Base-by-base conservation (phyloP, 2,797 vertebrate species). In the Erethizon dorsatum region DNA sequence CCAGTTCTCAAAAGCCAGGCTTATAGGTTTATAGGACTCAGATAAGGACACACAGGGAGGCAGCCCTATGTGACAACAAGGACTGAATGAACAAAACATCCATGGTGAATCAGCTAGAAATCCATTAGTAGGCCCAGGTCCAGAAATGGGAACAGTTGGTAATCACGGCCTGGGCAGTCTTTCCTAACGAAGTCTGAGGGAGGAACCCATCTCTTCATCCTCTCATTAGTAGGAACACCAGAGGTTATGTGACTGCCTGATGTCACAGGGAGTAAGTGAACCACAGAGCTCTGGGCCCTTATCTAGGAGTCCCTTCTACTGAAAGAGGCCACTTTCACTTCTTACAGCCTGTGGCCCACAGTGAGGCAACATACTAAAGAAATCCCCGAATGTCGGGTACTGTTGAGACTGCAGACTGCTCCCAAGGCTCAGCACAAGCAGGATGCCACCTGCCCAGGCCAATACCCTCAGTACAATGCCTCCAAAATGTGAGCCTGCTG, bases 1-100 rank as follows among this genome's bases (percentile, higher is more conserved):
- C 73, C 45, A 54, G 78, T 88, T 97, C 63, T 94, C 89, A 96
- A 97, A 93, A 85, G 88, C 47, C 73, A 96, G 93, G 61, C 96
- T 73, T 57, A n/a, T 0, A 33, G 77, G 59, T 4, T 71, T 41
- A 41, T 41, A 41, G 52, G 77, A 84, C 84, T 50, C 63, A 83
- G 91, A 95, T 88, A 92, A 54, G 56, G 69, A 83, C 85, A 94
- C 45, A 52, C 5, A 65, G 37, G 71, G 59, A 65, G 28, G 56
- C 80, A 45, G 1, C 71, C 75, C 78, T 59, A 4, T 67, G 18
- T 71, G 69, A 92, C 91, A 41, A 85, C 45, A 91, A 75, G 59
- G 54, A 90, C 75, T 41, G 26, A 86, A 31, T 54, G 88, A 90
- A 95, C 61, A 91, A 65, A 95, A 50, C 77, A 78, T 33, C n/a